These are phyloP conservation scores for Horisme vitalbata DNA, from an alignment of 2,888 invertebrate genomes.

Conservation along the genomic window DNA sequence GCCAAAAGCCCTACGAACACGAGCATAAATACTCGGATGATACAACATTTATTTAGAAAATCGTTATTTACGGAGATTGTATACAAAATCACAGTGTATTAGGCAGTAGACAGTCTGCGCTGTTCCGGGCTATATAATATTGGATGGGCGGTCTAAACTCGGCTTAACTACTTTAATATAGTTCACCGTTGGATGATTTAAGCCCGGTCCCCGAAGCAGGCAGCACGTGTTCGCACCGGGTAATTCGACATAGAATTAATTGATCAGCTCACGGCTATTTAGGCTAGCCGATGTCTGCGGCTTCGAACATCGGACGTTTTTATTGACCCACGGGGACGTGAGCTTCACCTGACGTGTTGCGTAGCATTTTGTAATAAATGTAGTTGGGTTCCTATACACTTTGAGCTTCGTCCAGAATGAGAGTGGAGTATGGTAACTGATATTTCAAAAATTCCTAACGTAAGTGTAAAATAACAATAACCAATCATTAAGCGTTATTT, in stretches of 20 bases:
- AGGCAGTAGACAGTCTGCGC: neutral
- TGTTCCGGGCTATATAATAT: conserved; percentile 3
- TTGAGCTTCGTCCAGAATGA: no score
- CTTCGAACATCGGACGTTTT: conserved; percentile 9
- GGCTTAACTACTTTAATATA: conserved; percentile 21
- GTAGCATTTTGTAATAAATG: neutral
- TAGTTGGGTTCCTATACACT: no score
- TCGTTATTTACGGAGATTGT: neutral
- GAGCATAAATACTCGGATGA: neutral
- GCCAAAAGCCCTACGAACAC: neutral
- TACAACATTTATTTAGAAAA: neutral
- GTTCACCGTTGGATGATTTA: conserved; percentile 21
- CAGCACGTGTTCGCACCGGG: conserved; percentile 14
- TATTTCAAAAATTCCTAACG: no score
- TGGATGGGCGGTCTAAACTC: conserved; percentile 7
- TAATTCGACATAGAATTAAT: conserved; percentile 23
- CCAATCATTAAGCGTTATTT: no score
- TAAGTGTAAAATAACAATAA: no score
- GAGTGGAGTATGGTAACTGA: no score
- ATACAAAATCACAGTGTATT: neutral
- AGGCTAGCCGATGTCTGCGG: conserved; percentile 14
- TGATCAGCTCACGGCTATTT: conserved; percentile 18
- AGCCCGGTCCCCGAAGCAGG: conserved; percentile 13
- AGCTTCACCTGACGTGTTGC: conserved; percentile 1
- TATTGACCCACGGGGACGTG: neutral